Percentiles rank a stretch among this genome's conserved stretches.
These are phyloP conservation scores for Hemibagrus guttatus DNA, from an alignment of 2,797 vertebrate species.

Conservation along the genomic window DNA sequence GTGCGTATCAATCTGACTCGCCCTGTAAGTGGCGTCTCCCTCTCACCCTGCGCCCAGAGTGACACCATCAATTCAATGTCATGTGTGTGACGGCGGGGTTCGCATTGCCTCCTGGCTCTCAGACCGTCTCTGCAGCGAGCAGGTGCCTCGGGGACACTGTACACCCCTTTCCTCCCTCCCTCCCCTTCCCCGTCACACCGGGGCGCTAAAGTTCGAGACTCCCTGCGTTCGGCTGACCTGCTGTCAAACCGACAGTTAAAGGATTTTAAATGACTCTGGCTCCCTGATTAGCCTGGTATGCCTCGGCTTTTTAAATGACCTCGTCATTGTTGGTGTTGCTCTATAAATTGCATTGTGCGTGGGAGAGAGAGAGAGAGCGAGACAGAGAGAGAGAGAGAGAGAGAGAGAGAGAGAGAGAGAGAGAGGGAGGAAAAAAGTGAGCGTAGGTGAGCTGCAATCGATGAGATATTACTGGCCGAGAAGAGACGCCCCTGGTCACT, in stretches of 20 bases:
- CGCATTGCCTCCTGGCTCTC: conserved; percentile 69
- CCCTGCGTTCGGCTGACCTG: conserved; percentile 68
- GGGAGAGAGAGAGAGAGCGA: neutral
- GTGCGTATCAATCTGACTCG: conserved; percentile 71
- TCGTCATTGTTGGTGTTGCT: conserved; percentile 70
- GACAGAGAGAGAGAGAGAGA: conserved; percentile 10
- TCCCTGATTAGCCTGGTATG: conserved; percentile 74
- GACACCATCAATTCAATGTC: conserved; percentile 79
- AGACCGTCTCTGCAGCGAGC: conserved; percentile 66
- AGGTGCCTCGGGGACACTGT: conserved; percentile 80
- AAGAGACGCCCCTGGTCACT: conserved; percentile 46
- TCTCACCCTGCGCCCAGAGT: conserved; percentile 75
- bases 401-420: conserved; percentile 14
- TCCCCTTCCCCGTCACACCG: conserved; percentile 45
- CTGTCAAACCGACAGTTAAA: conserved; percentile 75
- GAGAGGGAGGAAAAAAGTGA: neutral
- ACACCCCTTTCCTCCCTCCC: conserved; percentile 17
- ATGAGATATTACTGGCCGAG: conserved; percentile 39
- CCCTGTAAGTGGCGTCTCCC: conserved; percentile 86
- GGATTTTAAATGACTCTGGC: conserved; percentile 78
- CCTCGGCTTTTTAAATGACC: conserved; percentile 67
- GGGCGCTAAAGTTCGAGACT: conserved; percentile 40
- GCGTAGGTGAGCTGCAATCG: conserved; percentile 31
- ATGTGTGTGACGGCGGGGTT: conserved; percentile 80
- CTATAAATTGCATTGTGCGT: conserved; percentile 53